These are phyloP conservation scores for Benitochromis conjunctus DNA, from an alignment of 2,113 vertebrate genomes.

Conservation along the genomic window DNA sequence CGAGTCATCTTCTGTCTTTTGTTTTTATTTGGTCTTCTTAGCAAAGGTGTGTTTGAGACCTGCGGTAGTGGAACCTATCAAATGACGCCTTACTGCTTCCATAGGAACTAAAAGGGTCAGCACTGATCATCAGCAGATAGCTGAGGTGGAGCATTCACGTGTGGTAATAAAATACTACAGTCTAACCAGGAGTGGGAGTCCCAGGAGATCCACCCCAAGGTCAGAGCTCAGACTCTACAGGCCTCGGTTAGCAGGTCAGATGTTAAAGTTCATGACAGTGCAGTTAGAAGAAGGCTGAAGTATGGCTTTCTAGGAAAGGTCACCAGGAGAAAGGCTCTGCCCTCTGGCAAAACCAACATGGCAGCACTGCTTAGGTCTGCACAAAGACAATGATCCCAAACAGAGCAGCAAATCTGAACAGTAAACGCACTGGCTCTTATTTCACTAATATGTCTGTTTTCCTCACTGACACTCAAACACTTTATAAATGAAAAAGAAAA, in stretches of 20 bases:
- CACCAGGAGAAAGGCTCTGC: not conserved
- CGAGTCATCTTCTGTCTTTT: not conserved
- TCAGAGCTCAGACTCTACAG: fast-evolving
- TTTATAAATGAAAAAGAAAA: not conserved
- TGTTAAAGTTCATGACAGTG: not conserved
- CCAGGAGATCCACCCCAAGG: too few species aligned
- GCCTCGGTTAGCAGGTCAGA: not conserved
- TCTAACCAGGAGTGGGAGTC: not conserved
- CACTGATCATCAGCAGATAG: not conserved
- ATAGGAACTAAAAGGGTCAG: not conserved
- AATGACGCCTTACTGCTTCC: not conserved
- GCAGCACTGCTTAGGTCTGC: too few species aligned
- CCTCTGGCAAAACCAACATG: not conserved
- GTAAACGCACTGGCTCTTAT: not conserved
- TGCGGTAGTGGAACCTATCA: not conserved
- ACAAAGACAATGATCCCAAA: not conserved
- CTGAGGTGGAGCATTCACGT: not conserved
- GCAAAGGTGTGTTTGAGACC: not conserved
- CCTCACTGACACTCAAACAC: not conserved
- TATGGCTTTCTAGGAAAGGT: not conserved
- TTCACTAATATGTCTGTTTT: not conserved
- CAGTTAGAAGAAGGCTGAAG: not conserved
- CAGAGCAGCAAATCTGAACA: not conserved
- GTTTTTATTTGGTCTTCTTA: not conserved
- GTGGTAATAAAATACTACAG: not conserved